Base-by-base conservation (phyloP, 2,113 vertebrate genomes). In the Gasterosteus aculeatus region DNA sequence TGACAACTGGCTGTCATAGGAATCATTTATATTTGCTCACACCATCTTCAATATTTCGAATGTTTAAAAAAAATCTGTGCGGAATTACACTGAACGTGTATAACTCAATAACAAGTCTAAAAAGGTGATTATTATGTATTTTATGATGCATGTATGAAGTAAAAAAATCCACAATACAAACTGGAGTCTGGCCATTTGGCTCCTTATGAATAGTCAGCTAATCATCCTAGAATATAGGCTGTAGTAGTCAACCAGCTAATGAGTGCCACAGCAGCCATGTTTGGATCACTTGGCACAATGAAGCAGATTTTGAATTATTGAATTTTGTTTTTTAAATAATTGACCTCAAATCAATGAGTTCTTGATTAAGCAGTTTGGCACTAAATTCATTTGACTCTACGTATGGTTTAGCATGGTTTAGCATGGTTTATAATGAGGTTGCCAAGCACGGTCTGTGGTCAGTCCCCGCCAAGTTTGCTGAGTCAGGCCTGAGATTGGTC, bases 401-500 rank as follows among this genome's bases (percentile, higher is more conserved):
- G 2, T 15, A 8, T 26, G 22, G 7, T 31, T 68, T 53, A 39
- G 33, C 19, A 10, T 53, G 33, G 31, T 22, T 39, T 53, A 22
- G 33, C 19, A 10, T 53, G 33, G 31, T 22, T 39, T 53, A 22
- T 39, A 39, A 68, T 39, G 12, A 22, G 7, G 11, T 39, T 39
- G 33, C 65, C 35, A 68, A 15, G 19, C 49, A 18, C 3, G 8
- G 19, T n/a, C 35, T 54, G 16, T 65, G 82, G 71, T 76, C 49
- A 5, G 8, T 35, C 57, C 29, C 16, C 19, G 16, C 19, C 22
- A 12, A 73, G 77, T 65, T 49, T 76, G 69, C 31, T 79, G 78
- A 80, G 70, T 84, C 84, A 80, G 67, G 26, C 66, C 77, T 82
- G 63, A 35, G 76, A 75, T 82, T 15, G 69, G 69, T 35, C 61